These are phyloP conservation scores for Drosophila watanabei DNA, from an alignment of 1,140 invertebrate species.

Conservation along the genomic window DNA sequence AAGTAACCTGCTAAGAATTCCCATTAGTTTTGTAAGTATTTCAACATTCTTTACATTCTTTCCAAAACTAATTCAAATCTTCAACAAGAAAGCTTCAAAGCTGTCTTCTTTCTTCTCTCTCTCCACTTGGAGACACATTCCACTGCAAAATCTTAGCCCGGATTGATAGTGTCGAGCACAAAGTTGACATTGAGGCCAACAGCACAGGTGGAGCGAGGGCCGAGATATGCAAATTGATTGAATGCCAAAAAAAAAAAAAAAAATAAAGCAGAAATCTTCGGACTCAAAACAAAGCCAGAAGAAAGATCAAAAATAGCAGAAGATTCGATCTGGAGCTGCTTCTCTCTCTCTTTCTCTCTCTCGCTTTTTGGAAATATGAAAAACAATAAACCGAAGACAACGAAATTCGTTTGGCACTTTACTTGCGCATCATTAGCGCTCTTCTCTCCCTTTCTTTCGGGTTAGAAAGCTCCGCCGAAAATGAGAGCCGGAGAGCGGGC, in stretches of 20 bases:
- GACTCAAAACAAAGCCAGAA: conserved; percentile 35
- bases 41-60: not conserved
- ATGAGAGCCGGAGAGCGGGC: not conserved
- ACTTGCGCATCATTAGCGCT: conserved; percentile 60
- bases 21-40: not conserved
- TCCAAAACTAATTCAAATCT: not conserved
- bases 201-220: conserved; percentile 13
- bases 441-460: conserved; percentile 24
- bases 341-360: not conserved
- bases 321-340: conserved; percentile 7
- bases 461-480: conserved; percentile 51
- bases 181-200: conserved; percentile 41
- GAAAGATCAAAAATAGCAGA: conserved; percentile 16
- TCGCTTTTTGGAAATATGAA: conserved; percentile 7
- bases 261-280: conserved; percentile 7
- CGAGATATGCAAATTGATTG: conserved; percentile 42
- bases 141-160: conserved; percentile 9
- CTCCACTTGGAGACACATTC: conserved; percentile 16
- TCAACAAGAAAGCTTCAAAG: not conserved
- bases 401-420: conserved; percentile 56
- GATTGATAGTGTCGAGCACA: conserved; percentile 21
- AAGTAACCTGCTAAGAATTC: not conserved
- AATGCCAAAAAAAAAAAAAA: conserved; percentile 16
- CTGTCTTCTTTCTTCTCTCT: not conserved
- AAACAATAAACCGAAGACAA: conserved; percentile 29